Percentiles rank a stretch among this genome's conserved stretches.
Evolutionary conservation across 1,140 invertebrate genomes (phyloP).

Genomic region (Meloidogyne chitwoodi): DNA sequence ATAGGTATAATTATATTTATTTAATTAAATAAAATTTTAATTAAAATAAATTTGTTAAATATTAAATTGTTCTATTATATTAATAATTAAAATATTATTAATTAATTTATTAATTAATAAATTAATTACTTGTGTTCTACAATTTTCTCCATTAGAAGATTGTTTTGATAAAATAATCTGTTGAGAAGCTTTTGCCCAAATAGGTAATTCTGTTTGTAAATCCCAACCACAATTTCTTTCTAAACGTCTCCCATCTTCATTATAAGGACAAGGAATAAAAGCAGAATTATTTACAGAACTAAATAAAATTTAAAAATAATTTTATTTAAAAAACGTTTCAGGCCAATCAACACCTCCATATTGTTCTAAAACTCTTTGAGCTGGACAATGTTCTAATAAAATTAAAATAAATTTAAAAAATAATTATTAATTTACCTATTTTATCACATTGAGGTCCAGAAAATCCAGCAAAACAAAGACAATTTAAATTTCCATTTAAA

Average conservation of each 20-base stretch:
- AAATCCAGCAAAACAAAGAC: conserved; percentile 40
- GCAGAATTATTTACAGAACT: conserved; percentile 35
- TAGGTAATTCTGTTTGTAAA: conserved; percentile 8
- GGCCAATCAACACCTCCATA: conserved; percentile 46
- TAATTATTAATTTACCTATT: conserved; percentile 7
- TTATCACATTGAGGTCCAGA: conserved; percentile 42
- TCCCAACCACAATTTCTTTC: conserved; percentile 38
- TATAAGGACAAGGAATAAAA: conserved; percentile 41
- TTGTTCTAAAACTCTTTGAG: conserved; percentile 29
- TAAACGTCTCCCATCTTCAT: conserved; percentile 35
- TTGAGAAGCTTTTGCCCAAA: conserved; percentile 30
- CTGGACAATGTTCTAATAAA: conserved; percentile 30
- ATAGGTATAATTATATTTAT: no score
- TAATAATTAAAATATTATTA: neutral
- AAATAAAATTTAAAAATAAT: neutral
- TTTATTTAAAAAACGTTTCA: conserved; percentile 8
- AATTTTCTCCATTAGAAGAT: neutral
- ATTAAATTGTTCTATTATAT: neutral
- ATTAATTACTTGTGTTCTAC: conserved; percentile 38
- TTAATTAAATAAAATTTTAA: neutral
- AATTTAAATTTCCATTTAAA: conserved; percentile 34
- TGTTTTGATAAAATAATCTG: neutral
- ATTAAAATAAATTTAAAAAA: neutral
- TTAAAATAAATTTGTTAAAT: neutral
- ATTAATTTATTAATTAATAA: neutral